These are phyloP conservation scores for Amblyopsis rosae DNA, from an alignment of 2,113 vertebrate genomes.

Conservation along the genomic window DNA sequence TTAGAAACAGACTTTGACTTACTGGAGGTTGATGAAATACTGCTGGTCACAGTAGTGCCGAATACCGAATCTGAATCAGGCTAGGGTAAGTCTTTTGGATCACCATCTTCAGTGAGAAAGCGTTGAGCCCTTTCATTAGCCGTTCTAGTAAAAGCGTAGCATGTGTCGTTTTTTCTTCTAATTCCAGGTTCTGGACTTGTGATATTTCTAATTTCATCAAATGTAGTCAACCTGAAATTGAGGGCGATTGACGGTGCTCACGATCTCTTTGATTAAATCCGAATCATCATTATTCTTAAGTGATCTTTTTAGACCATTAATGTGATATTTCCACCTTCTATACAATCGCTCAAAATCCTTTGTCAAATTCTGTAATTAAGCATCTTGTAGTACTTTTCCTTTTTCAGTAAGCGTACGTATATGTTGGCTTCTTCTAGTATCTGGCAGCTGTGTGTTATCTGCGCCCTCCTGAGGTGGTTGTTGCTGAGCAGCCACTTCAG, in stretches of 20 bases:
- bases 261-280: slow-evolving; percentile 10
- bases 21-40: not conserved
- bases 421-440: not conserved
- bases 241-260: slow-evolving; percentile 1
- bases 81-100: not conserved
- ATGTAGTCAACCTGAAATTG: not conserved
- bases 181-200: not conserved
- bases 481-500: not conserved
- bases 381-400: slow-evolving; percentile 9
- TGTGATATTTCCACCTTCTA: slow-evolving; percentile 25
- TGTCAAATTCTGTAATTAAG: not conserved
- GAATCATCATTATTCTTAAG: slow-evolving; percentile 13
- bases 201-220: not conserved
- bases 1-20: not conserved
- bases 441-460: not conserved
- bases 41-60: not conserved
- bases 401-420: not conserved
- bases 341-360: slow-evolving; percentile 8
- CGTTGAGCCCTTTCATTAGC: not conserved
- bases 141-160: not conserved
- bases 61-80: not conserved
- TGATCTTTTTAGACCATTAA: slow-evolving; percentile 22
- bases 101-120: not conserved
- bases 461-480: not conserved
- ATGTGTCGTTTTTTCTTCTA: not conserved